Percentiles rank a stretch among this genome's conserved stretches.
phyloP scores from a whole-genome alignment of 2,797 vertebrate genomes.

The Oreochromis grahami region DNA sequence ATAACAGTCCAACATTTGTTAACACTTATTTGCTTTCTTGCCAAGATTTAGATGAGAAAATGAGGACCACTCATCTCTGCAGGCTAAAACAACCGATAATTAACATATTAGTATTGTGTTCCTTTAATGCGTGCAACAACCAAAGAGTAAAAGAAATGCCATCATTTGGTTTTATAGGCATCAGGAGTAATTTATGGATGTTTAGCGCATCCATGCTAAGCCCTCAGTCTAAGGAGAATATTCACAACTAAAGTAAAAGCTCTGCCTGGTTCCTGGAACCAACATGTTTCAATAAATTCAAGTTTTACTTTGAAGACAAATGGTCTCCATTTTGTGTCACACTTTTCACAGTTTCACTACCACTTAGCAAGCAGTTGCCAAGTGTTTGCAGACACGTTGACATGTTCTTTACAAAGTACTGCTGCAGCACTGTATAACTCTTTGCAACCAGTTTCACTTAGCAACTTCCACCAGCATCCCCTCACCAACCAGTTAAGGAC shows the following conservation, averaged over 20 bases:
- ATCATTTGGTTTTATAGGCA: neutral
- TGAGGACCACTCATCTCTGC: neutral
- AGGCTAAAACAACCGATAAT: neutral
- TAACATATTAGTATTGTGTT: neutral
- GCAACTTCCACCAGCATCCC: neutral
- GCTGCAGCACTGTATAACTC: neutral
- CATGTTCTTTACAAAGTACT: neutral
- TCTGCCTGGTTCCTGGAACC: neutral
- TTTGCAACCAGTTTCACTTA: neutral
- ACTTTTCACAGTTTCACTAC: neutral
- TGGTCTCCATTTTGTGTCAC: neutral
- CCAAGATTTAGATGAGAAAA: neutral
- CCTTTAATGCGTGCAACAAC: neutral
- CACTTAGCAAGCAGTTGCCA: neutral
- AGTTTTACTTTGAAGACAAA: neutral
- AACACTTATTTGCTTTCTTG: neutral
- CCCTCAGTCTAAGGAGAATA: neutral
- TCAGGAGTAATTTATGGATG: neutral
- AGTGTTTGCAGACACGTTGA: neutral
- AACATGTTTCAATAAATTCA: neutral
- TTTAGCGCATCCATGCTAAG: neutral
- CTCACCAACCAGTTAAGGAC: neutral
- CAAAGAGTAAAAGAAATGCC: neutral
- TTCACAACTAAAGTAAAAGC: neutral
- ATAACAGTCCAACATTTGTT: neutral